Base-by-base conservation (phyloP, 2,888 invertebrate species). In the Brenthis hecate region DNA sequence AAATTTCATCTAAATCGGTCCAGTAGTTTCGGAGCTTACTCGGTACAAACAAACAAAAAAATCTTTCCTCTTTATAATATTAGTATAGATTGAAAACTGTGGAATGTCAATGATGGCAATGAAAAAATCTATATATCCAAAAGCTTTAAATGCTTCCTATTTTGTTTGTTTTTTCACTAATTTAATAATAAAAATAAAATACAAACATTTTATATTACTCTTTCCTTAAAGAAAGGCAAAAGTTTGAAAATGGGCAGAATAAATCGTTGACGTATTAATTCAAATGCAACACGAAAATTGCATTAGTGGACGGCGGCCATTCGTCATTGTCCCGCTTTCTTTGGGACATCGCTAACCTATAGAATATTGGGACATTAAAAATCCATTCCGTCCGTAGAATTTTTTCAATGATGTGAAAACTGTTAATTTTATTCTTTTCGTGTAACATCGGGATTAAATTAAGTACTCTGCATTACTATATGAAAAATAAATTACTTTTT, bases 201-300 rank as follows among this genome's bases (percentile, higher is more conserved):
- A 28, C 13, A 56, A 28, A 56, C 28, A 1, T 14, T 36, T 56
- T 36, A 1, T 56, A 8, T n/a, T 6, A 53, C 2, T 16, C 3
- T 16, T 14, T 8, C 3, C n/a, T 16, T 55, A 19, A 56, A 65
- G 32, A 16, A 43, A 28, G 56, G 65, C 67, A 67, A 61, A 65
- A 68, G 61, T 66, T 68, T 50, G 56, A 69, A 72, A 55, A 68
- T 53, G 60, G 54, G 50, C 66, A 50, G 69, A 73, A 70, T 75
- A 72, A 83, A 83, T 81, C 80, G 80, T 78, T 79, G 81, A 80
- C 82, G 85, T 87, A 91, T 92, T 91, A 90, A 91, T 89, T 90
- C 92, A 89, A 92, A 90, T 91, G 92, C 91, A 91, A 91, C 92
- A 92, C 88, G 92, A 90, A 91, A 92, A 92, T 91, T 92, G 92